These are phyloP conservation scores for Belonocnema kinseyi DNA, from an alignment of 1,140 invertebrate species.

Conservation along the genomic window DNA sequence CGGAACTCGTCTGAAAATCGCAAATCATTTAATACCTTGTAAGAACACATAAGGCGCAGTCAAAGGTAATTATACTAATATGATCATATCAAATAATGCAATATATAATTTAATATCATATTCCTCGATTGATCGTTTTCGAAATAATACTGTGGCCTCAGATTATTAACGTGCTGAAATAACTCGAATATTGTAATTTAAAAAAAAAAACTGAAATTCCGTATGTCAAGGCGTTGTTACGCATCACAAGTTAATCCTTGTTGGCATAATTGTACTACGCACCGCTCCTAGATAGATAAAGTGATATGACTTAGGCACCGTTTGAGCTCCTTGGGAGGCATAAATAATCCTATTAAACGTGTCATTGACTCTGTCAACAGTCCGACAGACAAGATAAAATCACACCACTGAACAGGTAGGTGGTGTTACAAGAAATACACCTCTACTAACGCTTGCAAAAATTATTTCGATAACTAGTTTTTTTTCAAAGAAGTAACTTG, in stretches of 20 bases:
- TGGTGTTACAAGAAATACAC: too few species aligned
- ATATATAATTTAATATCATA: too few species aligned
- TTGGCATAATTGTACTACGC: conserved; percentile 60
- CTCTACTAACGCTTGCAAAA: too few species aligned
- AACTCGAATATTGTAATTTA: background rate
- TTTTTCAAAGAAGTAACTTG: too few species aligned
- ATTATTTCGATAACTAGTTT: too few species aligned
- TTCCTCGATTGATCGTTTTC: conserved; percentile 40
- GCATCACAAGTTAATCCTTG: conserved; percentile 45
- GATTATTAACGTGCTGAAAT: too few species aligned
- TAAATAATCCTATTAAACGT: conserved; percentile 73
- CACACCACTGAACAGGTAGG: conserved; percentile 50
- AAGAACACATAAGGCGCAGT: conserved; percentile 34
- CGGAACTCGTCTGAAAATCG: conserved; percentile 48
- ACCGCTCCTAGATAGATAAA: conserved; percentile 58
- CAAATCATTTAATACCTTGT: conserved; percentile 42
- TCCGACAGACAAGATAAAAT: conserved; percentile 53
- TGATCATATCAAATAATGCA: too few species aligned
- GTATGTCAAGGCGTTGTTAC: conserved; percentile 58
- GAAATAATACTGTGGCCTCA: too few species aligned
- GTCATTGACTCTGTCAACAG: conserved; percentile 68
- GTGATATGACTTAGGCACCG: conserved; percentile 55
- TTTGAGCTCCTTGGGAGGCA: conserved; percentile 65
- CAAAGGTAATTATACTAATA: conserved; percentile 32
- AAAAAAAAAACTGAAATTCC: conserved; percentile 45